Percentiles rank a stretch among this genome's conserved stretches.
Evolutionary conservation across 2,113 vertebrate genomes (phyloP).

Genomic region (Saguinus midas): DNA sequence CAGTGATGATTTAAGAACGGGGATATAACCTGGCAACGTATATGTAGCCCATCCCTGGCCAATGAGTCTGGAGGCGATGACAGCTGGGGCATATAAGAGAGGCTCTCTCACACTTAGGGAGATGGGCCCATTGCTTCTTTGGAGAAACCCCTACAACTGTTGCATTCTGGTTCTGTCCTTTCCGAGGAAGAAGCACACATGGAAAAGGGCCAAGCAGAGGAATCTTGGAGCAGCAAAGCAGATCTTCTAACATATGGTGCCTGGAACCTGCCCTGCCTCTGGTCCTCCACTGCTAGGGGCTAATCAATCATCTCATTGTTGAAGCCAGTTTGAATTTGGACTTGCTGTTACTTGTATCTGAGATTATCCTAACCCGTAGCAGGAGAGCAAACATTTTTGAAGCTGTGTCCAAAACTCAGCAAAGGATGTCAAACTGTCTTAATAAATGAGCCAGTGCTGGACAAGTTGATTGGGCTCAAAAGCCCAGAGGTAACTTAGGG

Average conservation of each 20-base stretch:
- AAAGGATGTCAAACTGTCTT: neutral
- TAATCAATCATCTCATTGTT: neutral
- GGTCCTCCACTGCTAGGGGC: rapidly evolving
- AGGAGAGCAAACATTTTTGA: neutral
- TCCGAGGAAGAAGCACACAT: rapidly evolving
- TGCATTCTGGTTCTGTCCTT: neutral
- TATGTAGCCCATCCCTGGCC: neutral
- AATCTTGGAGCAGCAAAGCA: neutral
- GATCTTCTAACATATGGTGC: rapidly evolving
- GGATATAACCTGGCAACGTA: rapidly evolving
- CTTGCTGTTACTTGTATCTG: neutral
- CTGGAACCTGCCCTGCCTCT: neutral
- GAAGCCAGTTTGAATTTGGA: neutral
- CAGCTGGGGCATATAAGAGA: neutral
- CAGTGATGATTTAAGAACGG: neutral
- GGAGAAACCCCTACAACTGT: neutral
- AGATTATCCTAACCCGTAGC: neutral
- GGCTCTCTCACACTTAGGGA: neutral
- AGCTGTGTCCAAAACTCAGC: neutral
- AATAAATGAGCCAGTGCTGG: neutral
- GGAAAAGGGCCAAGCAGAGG: neutral
- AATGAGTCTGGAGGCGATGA: neutral
- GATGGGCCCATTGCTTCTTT: neutral
- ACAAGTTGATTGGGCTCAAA: neutral
- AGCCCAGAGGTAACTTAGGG: neutral